A percentile compares a stretch with the other conserved stretches of the same genome.
Evolutionary conservation across 2,797 vertebrate species (phyloP).

Genomic region (Epinephelus malabaricus): DNA sequence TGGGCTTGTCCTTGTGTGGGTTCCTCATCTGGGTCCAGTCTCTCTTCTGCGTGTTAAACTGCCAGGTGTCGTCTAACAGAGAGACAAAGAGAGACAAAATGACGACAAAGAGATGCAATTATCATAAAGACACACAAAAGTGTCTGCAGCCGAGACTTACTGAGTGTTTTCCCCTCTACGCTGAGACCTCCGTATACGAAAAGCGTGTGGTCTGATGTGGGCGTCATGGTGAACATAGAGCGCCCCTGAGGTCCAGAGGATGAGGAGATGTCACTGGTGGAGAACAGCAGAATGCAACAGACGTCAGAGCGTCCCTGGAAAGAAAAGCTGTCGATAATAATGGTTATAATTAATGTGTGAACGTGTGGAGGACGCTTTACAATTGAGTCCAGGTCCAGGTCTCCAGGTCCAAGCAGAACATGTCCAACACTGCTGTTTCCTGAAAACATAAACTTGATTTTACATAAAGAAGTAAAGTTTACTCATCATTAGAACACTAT

Average conservation of each 20-base stretch:
- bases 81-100: too few species aligned
- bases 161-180: conserved; percentile 88
- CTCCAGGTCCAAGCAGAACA: conserved; percentile 93
- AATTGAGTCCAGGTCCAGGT: conserved; percentile 94
- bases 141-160: conserved; percentile 80
- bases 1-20: conserved; percentile 90
- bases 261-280: conserved; percentile 62
- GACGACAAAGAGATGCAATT: background rate
- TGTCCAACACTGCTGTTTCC: conserved; percentile 91
- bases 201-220: conserved; percentile 88
- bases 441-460: conserved; percentile 63
- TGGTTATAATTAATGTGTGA: accelerated
- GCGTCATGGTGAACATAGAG: conserved; percentile 93
- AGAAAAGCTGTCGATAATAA: accelerated
- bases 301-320: background rate
- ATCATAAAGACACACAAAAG: too few species aligned
- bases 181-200: conserved; percentile 94
- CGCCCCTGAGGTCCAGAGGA: conserved; percentile 86
- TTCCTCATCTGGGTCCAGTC: conserved; percentile 90
- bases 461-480: conserved; percentile 32
- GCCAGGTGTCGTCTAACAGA: conserved; percentile 93
- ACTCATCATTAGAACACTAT: background rate
- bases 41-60: conserved; percentile 86
- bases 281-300: background rate
- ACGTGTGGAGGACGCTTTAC: conserved; percentile 78